Conservation (phyloP, 2,113 vertebrate species). For the Sinosuthora webbiana region DNA sequence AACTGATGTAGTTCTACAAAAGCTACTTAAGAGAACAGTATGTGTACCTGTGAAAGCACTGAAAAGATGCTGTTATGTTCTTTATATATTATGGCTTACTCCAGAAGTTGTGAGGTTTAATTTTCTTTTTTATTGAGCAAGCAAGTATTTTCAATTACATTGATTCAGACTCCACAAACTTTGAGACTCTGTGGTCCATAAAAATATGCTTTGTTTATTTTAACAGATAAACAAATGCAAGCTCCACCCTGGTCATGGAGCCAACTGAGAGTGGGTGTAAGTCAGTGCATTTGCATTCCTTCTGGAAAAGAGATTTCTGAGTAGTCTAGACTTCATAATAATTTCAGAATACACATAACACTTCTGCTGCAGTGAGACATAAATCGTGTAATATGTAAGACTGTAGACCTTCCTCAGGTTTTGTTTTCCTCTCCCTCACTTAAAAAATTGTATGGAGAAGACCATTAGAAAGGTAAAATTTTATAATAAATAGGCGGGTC, state of each 20-base stretch:
- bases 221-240: conserved; percentile 28
- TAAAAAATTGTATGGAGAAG: background rate
- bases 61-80: background rate
- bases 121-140: background rate
- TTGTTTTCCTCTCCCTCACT: background rate
- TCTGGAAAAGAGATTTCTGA: background rate
- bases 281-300: background rate
- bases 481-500: background rate
- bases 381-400: accelerated
- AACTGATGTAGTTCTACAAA: accelerated
- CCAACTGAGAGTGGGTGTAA: conserved; percentile 25
- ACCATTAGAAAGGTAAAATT: background rate
- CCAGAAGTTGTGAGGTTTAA: background rate
- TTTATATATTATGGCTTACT: background rate
- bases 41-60: background rate
- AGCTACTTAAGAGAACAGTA: background rate
- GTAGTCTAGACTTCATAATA: background rate
- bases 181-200: background rate
- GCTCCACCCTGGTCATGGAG: conserved; percentile 46
- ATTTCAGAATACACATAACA: background rate
- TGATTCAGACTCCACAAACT: background rate
- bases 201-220: conserved; percentile 41
- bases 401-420: background rate
- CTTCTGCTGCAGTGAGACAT: background rate
- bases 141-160: background rate